Conservation (phyloP, 2,888 invertebrate species). For the Entomobrya multifasciata region DNA sequence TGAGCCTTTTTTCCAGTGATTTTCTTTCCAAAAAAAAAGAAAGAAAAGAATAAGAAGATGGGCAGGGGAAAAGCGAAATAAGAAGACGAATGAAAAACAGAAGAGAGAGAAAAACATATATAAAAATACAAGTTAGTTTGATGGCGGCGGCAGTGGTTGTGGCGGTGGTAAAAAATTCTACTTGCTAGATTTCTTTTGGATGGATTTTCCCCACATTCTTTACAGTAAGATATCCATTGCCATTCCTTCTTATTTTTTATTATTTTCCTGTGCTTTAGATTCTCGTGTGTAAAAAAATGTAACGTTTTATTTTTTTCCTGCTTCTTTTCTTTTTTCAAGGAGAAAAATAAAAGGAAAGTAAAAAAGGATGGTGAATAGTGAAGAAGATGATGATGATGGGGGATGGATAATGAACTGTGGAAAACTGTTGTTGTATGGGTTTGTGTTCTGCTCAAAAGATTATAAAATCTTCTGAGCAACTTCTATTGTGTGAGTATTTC, state of each 20-base stretch:
- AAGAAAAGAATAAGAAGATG: neutral
- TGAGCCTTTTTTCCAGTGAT: conserved; percentile 71
- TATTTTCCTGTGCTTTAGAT: neutral
- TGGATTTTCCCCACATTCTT: neutral
- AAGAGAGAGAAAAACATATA: neutral
- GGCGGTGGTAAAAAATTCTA: conserved; percentile 4
- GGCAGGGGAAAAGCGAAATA: neutral
- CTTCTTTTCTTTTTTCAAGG: neutral
- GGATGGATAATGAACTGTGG: conserved; percentile 36
- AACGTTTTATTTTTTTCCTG: conserved; percentile 5
- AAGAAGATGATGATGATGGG: too few species aligned
- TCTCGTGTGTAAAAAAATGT: conserved; percentile 46
- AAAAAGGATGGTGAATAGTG: too few species aligned
- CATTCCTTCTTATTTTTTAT: conserved; percentile 15
- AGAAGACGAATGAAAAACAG: neutral
- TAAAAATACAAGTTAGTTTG: neutral
- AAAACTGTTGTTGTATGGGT: conserved; percentile 27
- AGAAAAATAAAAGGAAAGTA: neutral
- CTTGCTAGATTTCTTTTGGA: too few species aligned
- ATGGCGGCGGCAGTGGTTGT: conserved; percentile 11
- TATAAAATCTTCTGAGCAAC: too few species aligned
- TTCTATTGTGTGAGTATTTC: neutral
- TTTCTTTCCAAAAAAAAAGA: conserved; percentile 34
- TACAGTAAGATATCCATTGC: neutral
- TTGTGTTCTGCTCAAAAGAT: too few species aligned